Conservation (phyloP, 2,113 vertebrate genomes). For the Argyrosomus japonicus region DNA sequence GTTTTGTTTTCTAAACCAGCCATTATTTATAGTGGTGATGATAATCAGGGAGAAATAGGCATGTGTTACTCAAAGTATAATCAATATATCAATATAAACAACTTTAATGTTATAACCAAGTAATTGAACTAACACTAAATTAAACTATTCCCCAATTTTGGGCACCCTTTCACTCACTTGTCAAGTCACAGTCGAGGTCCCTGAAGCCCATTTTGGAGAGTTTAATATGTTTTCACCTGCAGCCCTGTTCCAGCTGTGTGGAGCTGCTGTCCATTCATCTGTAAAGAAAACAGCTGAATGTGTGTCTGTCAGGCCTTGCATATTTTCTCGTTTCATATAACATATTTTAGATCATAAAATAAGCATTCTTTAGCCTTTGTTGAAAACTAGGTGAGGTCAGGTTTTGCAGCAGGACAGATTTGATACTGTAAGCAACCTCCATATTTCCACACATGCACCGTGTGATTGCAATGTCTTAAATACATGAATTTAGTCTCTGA, state of each 20-base stretch:
- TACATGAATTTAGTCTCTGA: neutral
- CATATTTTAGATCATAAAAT: neutral
- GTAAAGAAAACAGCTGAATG: neutral
- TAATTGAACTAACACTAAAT: neutral
- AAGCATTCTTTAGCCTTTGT: conserved; percentile 10
- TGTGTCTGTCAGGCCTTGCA: neutral
- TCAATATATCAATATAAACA: neutral
- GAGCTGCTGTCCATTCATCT: neutral
- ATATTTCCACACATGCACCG: neutral
- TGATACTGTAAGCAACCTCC: neutral
- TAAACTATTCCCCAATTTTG: neutral
- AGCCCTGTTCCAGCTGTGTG: neutral
- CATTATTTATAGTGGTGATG: neutral
- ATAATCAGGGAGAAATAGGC: neutral
- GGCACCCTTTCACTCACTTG: neutral
- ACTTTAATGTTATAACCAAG: neutral
- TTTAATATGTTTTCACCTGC: neutral
- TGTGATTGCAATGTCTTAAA: neutral
- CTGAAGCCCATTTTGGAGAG: neutral
- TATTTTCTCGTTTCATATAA: neutral
- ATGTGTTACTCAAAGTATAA: neutral
- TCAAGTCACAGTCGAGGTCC: neutral
- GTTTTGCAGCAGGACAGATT: conserved; percentile 8
- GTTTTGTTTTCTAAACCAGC: neutral
- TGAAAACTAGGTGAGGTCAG: conserved; percentile 12